These are phyloP conservation scores for Hydrocynus forskahlii DNA, from an alignment of 2,797 vertebrate species.

Conservation along the genomic window DNA sequence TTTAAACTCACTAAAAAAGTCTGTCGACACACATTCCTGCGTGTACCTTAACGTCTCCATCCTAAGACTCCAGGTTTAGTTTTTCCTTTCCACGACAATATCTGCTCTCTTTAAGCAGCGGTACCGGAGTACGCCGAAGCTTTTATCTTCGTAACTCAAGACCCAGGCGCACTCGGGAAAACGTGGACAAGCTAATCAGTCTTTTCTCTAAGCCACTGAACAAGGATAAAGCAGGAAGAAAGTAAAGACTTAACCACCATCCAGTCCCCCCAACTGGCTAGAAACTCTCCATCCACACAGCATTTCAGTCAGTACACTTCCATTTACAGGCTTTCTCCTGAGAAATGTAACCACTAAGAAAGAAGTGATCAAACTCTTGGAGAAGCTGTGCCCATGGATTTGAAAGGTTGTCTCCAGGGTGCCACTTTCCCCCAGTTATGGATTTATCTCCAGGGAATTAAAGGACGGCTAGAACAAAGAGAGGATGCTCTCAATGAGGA, in stretches of 20 bases:
- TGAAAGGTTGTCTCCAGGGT: conserved; percentile 46
- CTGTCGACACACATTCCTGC: conserved; percentile 67
- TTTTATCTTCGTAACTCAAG: conserved; percentile 79
- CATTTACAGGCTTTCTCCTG: conserved; percentile 65
- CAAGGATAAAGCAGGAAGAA: conserved; percentile 67
- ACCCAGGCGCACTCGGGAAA: conserved; percentile 69
- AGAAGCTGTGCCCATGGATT: conserved; percentile 10
- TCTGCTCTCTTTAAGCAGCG: conserved; percentile 60
- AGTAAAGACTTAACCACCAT: conserved; percentile 66
- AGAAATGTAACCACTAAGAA: conserved; percentile 10
- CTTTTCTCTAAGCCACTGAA: conserved; percentile 76
- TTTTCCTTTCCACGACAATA: conserved; percentile 64
- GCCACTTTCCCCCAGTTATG: conserved; percentile 19
- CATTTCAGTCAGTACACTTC: conserved; percentile 69
- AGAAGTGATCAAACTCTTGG: background rate
- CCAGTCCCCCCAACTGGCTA: conserved; percentile 30
- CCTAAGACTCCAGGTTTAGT: conserved; percentile 53
- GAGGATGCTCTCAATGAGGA: background rate
- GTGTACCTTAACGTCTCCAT: conserved; percentile 57
- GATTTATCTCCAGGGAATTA: conserved; percentile 19
- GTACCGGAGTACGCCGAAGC: conserved; percentile 50
- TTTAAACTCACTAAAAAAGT: conserved; percentile 67
- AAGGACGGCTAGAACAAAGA: conserved; percentile 23
- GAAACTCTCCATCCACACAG: conserved; percentile 64
- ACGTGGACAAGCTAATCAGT: conserved; percentile 73